Evolutionary conservation across 2,888 invertebrate species (phyloP).

Genomic region (Leptopterna dolabrata): DNA sequence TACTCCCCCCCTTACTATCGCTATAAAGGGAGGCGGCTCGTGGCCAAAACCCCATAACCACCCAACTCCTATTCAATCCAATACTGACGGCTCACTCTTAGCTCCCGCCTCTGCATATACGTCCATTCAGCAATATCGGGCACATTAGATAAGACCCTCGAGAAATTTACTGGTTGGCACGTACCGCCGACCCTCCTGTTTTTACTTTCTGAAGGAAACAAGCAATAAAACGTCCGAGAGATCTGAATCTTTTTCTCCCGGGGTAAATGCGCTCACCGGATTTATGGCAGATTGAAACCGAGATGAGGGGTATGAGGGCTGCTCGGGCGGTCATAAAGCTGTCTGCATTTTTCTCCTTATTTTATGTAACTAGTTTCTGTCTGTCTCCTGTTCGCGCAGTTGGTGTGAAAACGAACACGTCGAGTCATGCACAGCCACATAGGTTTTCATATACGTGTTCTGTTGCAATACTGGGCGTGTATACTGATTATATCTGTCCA

Average conservation of each 20-base stretch:
- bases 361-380: background rate
- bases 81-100: background rate
- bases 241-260: background rate
- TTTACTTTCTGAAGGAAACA: constrained; percentile 4
- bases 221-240: background rate
- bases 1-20: background rate
- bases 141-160: constrained; percentile 22
- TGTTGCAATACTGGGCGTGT: no score
- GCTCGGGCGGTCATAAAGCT: background rate
- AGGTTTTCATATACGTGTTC: no score
- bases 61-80: background rate
- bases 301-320: background rate
- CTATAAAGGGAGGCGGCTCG: background rate
- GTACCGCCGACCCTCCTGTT: background rate
- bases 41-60: constrained; percentile 4
- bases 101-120: background rate
- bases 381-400: background rate
- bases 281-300: constrained; percentile 24
- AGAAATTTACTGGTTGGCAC: constrained; percentile 11
- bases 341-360: background rate
- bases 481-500: no score
- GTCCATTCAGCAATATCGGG: constrained; percentile 38
- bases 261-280: constrained; percentile 17
- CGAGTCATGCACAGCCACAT: no score
- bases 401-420: background rate